A percentile compares a stretch with the other conserved stretches of the same genome.
Conservation (phyloP, 2,113 vertebrate species). For the Lates calcarifer region DNA sequence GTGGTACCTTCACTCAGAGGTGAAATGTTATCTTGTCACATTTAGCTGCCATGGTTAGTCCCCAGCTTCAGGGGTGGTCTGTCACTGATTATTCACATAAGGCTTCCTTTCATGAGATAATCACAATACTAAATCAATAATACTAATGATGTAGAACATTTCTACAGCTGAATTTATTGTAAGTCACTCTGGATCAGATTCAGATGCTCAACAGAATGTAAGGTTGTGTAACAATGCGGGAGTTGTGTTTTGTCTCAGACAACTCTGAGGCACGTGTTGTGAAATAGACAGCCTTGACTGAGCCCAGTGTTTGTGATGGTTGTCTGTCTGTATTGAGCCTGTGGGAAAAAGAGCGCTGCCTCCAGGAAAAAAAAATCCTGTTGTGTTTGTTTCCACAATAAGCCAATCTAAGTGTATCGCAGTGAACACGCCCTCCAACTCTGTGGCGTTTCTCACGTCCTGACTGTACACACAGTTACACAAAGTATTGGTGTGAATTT, state of each 20-base stretch:
- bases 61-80: neutral
- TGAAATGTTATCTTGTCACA: neutral
- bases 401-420: conserved; percentile 33
- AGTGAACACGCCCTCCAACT: conserved; percentile 44
- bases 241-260: conserved; percentile 36
- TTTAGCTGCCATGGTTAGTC: too few relatives aligned
- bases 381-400: conserved; percentile 76
- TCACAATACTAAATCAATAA: neutral
- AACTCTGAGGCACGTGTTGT: conserved; percentile 28
- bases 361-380: conserved; percentile 29
- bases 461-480: neutral
- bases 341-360: conserved; percentile 58
- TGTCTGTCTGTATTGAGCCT: conserved; percentile 15
- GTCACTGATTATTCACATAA: neutral
- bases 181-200: neutral
- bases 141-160: neutral
- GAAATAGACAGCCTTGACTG: conserved; percentile 47
- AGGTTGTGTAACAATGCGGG: conserved; percentile 35
- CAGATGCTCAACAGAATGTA: neutral
- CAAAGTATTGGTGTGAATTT: conserved; percentile 2
- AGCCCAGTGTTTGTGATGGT: conserved; percentile 17
- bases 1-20: neutral
- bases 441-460: conserved; percentile 38
- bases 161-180: neutral
- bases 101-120: neutral